Percentiles rank a stretch among this genome's conserved stretches.
These are phyloP conservation scores for Danio rerio DNA, from an alignment of 2,113 vertebrate genomes.

Conservation along the genomic window DNA sequence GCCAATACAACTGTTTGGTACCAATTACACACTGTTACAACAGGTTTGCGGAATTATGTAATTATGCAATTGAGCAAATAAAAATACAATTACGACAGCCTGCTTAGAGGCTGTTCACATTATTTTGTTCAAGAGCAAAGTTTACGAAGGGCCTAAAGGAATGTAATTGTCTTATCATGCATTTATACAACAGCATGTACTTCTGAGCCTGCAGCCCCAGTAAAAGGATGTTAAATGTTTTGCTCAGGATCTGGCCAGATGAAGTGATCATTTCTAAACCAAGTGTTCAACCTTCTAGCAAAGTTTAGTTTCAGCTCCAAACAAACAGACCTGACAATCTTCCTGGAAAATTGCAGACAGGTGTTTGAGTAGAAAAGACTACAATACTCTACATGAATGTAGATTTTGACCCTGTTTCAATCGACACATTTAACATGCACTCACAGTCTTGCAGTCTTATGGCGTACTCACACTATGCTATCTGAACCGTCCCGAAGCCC, in stretches of 20 bases:
- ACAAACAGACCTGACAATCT: slow-evolving; percentile 3
- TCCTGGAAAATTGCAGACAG: neutral
- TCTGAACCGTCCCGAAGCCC: no score
- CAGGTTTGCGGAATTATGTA: slow-evolving; percentile 14
- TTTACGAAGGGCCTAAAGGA: neutral
- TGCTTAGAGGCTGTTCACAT: neutral
- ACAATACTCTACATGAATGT: neutral
- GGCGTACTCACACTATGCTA: no score
- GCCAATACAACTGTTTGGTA: slow-evolving; percentile 14
- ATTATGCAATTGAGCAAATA: neutral
- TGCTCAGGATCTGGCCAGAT: no score
- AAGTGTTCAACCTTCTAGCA: neutral
- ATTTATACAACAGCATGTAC: neutral
- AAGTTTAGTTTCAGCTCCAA: slow-evolving; percentile 15
- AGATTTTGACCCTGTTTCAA: neutral
- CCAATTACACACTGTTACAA: slow-evolving; percentile 3
- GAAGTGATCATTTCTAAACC: no score
- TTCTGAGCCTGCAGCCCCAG: neutral
- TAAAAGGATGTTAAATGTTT: neutral
- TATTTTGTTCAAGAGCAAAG: neutral
- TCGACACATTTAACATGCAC: no score
- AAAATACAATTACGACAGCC: neutral
- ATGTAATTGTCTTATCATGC: neutral
- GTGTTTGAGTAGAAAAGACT: neutral
- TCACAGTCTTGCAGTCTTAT: no score